Evolutionary conservation across 2,888 invertebrate species (phyloP), one percentile per base, ranked within the genome.

Genomic region (Drosophila differens): DNA sequence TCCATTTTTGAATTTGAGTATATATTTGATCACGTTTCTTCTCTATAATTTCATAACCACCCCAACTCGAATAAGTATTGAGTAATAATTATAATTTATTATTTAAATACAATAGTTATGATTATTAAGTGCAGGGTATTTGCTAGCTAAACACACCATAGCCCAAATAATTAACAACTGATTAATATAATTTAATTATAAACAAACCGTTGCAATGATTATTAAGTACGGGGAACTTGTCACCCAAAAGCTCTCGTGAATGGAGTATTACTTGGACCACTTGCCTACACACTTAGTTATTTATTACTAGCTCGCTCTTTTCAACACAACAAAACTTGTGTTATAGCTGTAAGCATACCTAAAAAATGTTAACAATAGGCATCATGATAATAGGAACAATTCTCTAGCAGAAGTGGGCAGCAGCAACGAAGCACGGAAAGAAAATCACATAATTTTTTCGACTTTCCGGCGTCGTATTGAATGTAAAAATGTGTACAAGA

Each of bases 381-480:
- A 57, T 69, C 65, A 58, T 37, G 41, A 57, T 57, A 58, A 44
- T 54, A 39, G 58, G n/a, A 22, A 16, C 30, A 33, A 25, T 79
- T 47, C 35, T 67, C 54, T 30, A n/a, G 30, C 55, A 52, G 63
- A 62, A 30, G 19, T 16, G 14, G 19, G 35, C 32, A 51, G 35
- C 28, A 59, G 52, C 44, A 35, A 44, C 67, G 51, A 58, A 35
- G 30, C n/a, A 72, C 81, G 79, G 81, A 79, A 79, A 79, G 77
- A 69, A 69, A 63, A 51, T 6, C 57, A 58, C 62, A 79, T 73
- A 76, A 81, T 77, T 81, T 79, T 72, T 47, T 64, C 35, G 22
- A 61, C 60, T 58, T 71, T 84, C 84, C 89, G 83, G 60, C 62
- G 53, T 59, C 69, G 71, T 63, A 70, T 65, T 70, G 65, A 74